These are phyloP conservation scores for Bambusicola thoracicus DNA, from an alignment of 2,113 vertebrate species.

Conservation along the genomic window DNA sequence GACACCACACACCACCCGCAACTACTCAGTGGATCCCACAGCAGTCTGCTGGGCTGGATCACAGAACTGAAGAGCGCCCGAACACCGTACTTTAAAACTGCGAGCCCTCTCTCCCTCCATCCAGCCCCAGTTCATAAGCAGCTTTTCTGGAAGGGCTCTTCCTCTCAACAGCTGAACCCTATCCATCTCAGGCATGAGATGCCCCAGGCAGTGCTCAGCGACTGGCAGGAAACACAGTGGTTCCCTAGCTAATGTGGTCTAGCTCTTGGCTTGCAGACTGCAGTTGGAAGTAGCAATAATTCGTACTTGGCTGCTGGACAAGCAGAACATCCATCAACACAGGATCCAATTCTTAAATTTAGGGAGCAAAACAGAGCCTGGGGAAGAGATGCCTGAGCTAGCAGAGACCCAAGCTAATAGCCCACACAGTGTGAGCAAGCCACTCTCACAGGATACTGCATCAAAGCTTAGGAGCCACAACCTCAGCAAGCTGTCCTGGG, in stretches of 20 bases:
- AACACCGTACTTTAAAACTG: not conserved
- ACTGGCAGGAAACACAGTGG: slow-evolving; percentile 47
- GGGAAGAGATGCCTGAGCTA: not conserved
- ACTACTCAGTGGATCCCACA: slow-evolving; percentile 28
- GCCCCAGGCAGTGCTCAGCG: slow-evolving; percentile 49
- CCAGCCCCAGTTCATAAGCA: not conserved
- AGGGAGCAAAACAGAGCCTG: slow-evolving; percentile 46
- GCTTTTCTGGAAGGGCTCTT: slow-evolving; percentile 36
- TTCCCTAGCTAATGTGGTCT: slow-evolving; percentile 47
- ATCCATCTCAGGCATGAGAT: slow-evolving; percentile 49
- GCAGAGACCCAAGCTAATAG: not conserved
- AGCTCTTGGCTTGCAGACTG: slow-evolving; percentile 47
- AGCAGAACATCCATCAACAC: slow-evolving; percentile 51
- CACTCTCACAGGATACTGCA: not conserved
- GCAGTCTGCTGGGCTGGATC: not conserved
- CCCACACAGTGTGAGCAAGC: not conserved
- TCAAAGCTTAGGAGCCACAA: not conserved
- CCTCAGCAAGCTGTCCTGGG: not conserved
- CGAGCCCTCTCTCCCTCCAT: not conserved
- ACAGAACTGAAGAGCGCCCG: not conserved
- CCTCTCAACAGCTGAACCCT: slow-evolving; percentile 52
- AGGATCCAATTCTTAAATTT: slow-evolving; percentile 20
- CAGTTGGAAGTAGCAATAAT: slow-evolving; percentile 41
- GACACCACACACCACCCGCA: not conserved
- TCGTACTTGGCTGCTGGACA: slow-evolving; percentile 51